phyloP scores from a whole-genome alignment of 2,113 vertebrate genomes.

The Triplophysa dalaica region DNA sequence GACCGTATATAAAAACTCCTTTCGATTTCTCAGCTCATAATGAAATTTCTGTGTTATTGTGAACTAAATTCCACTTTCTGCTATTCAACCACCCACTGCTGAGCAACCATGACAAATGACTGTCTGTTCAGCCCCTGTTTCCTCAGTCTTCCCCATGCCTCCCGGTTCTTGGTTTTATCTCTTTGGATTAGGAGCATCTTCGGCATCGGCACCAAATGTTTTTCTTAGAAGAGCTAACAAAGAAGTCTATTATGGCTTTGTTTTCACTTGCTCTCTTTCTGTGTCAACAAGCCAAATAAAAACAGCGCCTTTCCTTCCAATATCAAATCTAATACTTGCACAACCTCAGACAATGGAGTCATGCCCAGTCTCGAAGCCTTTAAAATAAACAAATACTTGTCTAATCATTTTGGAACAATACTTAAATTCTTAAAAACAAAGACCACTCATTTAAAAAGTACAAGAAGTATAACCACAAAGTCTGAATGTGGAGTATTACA shows the following conservation, averaged over 20 bases:
- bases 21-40: slow-evolving; percentile 32
- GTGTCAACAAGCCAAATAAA: background rate
- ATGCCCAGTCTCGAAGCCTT: background rate
- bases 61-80: slow-evolving; percentile 69
- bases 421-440: background rate
- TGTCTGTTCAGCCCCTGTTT: slow-evolving; percentile 53
- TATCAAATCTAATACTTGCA: background rate
- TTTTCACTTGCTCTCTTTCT: slow-evolving; percentile 13
- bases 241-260: slow-evolving; percentile 4
- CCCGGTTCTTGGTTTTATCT: slow-evolving; percentile 15
- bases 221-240: slow-evolving; percentile 22
- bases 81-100: slow-evolving; percentile 61
- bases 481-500: no score
- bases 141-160: background rate
- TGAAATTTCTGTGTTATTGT: slow-evolving; percentile 56
- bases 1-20: background rate
- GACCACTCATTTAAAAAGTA: background rate
- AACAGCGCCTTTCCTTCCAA: slow-evolving; percentile 10
- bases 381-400: background rate
- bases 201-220: slow-evolving; percentile 1
- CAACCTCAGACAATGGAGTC: background rate
- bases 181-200: slow-evolving; percentile 43
- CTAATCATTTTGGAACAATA: background rate
- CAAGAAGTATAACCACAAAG: no score
- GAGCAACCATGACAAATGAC: slow-evolving; percentile 47